phyloP scores from a whole-genome alignment of 2,113 vertebrate species.

The Centrocercus urophasianus region DNA sequence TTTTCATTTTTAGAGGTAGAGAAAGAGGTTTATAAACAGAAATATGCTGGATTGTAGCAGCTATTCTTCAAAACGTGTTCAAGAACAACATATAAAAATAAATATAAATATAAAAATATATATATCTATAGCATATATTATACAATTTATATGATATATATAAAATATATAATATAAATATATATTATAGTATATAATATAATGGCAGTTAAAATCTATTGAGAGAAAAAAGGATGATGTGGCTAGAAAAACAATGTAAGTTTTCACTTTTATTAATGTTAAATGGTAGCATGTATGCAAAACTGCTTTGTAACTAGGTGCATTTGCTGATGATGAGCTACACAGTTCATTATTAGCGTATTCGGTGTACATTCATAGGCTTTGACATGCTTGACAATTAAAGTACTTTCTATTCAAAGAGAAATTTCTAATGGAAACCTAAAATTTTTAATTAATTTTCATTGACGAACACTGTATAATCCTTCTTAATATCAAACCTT shows the following conservation, averaged over 20 bases:
- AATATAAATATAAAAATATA: neutral
- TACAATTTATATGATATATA: too few species aligned
- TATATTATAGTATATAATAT: neutral
- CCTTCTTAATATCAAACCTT: neutral
- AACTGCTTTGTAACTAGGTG: neutral
- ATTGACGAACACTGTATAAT: neutral
- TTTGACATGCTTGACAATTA: neutral
- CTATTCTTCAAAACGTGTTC: neutral
- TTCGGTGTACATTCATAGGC: neutral
- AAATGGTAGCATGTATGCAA: neutral
- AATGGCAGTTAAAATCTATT: neutral
- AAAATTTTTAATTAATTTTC: constrained; percentile 7
- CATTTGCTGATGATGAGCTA: neutral
- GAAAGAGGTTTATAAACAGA: neutral
- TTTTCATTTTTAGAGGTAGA: neutral
- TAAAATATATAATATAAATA: too few species aligned
- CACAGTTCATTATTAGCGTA: neutral
- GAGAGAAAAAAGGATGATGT: neutral
- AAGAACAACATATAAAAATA: neutral
- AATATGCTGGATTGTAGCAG: neutral
- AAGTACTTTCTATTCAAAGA: neutral
- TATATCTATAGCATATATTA: neutral
- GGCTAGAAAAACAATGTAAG: neutral
- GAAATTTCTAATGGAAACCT: neutral
- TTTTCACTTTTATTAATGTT: neutral